Percentiles rank a stretch among this genome's conserved stretches.
phyloP scores from a whole-genome alignment of 2,113 vertebrate genomes.

The Phrynocephalus versicolor region DNA sequence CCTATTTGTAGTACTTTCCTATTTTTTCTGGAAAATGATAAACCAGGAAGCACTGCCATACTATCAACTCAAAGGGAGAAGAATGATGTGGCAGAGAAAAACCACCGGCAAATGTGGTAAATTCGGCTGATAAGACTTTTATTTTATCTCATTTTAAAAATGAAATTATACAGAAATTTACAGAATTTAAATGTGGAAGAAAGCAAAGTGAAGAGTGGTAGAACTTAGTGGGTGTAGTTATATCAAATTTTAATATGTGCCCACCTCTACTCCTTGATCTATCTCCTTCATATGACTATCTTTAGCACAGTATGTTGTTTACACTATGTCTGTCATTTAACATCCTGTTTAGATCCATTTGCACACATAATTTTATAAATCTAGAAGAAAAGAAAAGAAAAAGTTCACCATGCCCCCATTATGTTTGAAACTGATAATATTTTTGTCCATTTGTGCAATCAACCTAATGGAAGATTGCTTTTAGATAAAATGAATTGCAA shows the following conservation, averaged over 20 bases:
- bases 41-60: too few relatives aligned
- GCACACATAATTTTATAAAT: background rate
- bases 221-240: too few relatives aligned
- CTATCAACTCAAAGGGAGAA: too few relatives aligned
- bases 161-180: background rate
- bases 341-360: background rate
- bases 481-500: slow-evolving; percentile 4
- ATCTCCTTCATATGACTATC: too few relatives aligned
- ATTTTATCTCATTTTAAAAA: background rate
- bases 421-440: background rate
- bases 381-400: background rate
- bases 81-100: too few relatives aligned
- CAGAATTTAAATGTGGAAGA: background rate
- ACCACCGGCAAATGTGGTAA: too few relatives aligned
- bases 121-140: too few relatives aligned
- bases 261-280: too few relatives aligned
- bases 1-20: too few relatives aligned
- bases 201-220: background rate
- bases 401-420: background rate
- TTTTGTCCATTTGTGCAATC: background rate
- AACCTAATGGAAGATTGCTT: background rate
- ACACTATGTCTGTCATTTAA: background rate
- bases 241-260: too few relatives aligned
- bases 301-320: background rate
- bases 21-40: too few relatives aligned